phyloP scores from a whole-genome alignment of 2,888 invertebrate species.

The Brachynemurus nebulosus region DNA sequence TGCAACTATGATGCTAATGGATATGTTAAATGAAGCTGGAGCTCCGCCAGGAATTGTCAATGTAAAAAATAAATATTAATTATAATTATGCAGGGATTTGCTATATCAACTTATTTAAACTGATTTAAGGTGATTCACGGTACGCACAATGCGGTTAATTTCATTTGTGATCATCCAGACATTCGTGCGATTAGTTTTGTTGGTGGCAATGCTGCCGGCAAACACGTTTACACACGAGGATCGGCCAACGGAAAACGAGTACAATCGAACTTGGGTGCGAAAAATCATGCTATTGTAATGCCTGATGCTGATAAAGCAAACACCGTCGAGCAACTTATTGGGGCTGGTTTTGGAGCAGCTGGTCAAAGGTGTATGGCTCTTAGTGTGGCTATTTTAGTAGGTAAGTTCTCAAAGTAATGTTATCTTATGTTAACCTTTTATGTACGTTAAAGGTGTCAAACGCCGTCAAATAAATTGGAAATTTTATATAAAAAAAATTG shows the following conservation, averaged over 20 bases:
- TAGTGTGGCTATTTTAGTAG: constrained; percentile 85
- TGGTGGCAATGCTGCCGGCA: constrained; percentile 91
- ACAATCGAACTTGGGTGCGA: constrained; percentile 98
- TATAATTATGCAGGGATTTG: not conserved
- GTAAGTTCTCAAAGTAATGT: constrained; percentile 28
- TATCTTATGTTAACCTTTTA: too few species aligned
- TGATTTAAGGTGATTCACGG: constrained; percentile 70
- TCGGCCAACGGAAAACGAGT: constrained; percentile 79
- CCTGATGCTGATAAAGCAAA: constrained; percentile 97
- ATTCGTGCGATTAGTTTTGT: constrained; percentile 97
- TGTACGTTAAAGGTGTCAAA: too few species aligned
- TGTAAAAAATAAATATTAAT: constrained; percentile 30
- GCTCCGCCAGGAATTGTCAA: constrained; percentile 94
- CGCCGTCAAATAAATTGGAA: not conserved
- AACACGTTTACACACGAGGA: constrained; percentile 88
- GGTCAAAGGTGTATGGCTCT: constrained; percentile 99
- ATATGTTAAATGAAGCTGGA: constrained; percentile 84
- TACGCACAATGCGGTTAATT: constrained; percentile 86
- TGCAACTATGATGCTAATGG: constrained; percentile 88
- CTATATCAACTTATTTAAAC: not conserved
- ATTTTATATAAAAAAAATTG: not conserved
- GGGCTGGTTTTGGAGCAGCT: constrained; percentile 98
- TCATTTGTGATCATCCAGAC: constrained; percentile 91
- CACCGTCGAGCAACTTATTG: constrained; percentile 78
- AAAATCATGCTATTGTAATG: constrained; percentile 95